These are phyloP conservation scores for Ectemnius cavifrons DNA, from an alignment of 2,888 invertebrate genomes.

Conservation along the genomic window DNA sequence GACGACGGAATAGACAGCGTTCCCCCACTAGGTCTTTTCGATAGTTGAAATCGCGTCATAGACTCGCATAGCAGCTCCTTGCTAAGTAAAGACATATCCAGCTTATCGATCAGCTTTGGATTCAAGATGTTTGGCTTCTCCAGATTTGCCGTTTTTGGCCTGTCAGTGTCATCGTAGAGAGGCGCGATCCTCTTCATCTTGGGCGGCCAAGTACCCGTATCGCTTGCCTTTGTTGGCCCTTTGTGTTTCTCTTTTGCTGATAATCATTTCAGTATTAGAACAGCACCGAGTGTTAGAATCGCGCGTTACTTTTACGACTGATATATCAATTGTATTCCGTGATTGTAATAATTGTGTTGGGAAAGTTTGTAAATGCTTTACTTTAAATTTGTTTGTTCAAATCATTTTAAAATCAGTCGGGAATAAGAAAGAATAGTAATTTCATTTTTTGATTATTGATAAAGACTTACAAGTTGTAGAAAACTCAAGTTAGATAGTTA, in stretches of 20 bases:
- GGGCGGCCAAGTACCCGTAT: constrained; percentile 71
- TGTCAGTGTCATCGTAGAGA: constrained; percentile 50
- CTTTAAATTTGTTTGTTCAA: too few relatives aligned
- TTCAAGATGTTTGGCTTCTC: constrained; percentile 80
- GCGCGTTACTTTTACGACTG: too few relatives aligned
- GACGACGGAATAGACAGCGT: constrained; percentile 44
- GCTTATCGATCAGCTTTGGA: constrained; percentile 78
- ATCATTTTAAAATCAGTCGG: too few relatives aligned
- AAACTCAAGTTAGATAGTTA: not conserved
- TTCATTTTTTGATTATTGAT: not conserved
- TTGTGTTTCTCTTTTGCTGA: constrained; percentile 34
- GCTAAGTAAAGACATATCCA: constrained; percentile 81
- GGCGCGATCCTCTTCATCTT: constrained; percentile 62
- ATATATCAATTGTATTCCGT: too few relatives aligned
- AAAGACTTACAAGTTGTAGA: not conserved
- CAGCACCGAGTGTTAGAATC: not conserved
- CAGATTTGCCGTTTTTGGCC: constrained; percentile 81
- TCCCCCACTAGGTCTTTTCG: constrained; percentile 43
- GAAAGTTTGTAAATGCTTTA: not conserved
- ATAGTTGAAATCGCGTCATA: constrained; percentile 57
- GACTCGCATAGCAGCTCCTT: constrained; percentile 79
- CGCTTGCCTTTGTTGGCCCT: constrained; percentile 50
- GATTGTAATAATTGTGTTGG: too few relatives aligned
- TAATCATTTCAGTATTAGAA: not conserved
- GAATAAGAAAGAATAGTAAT: not conserved